Evolutionary conservation across 2,888 invertebrate genomes (phyloP), one percentile per base, ranked within the genome.

Genomic region (Amphipyra berbera): DNA sequence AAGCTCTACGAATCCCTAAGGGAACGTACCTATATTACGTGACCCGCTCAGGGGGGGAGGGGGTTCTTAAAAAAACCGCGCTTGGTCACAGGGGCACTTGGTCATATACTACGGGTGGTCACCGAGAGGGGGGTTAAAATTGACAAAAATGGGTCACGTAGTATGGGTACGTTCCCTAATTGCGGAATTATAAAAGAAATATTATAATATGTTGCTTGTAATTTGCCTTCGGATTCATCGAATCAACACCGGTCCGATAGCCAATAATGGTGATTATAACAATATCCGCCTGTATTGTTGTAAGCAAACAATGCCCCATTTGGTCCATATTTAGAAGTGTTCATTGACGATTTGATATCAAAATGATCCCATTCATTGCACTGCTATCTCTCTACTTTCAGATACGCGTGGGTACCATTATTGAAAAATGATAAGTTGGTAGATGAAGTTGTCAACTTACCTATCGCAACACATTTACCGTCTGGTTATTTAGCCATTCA

Each of bases 331-430:
- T 14, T 21, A 21, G 21, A 21, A 21, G 2, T 21, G 21, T 21
- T 21, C 21, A 21, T 21, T 21, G 21, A 21, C 3, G 21, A 21
- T 21, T 21, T 21, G 21, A 21, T 21, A 21, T 21, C 21, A 21
- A 21, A 21, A 21, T 21, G 21, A 21, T 21, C 21, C 2, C 21
- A 21, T 45, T 37, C 3, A 27, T 37, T 13, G 7, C n/a, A 38
- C 21, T 27, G 58, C 49, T 68, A 4, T 42, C 13, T 33, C 33
- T 49, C 48, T 60, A 14, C 48, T 87, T 84, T 21, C 72, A 95
- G 95, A 6, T 99, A 98, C 90, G 97, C 99, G 0, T 99, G 99
- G 99, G 92, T 98, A 65, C 98, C 99, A 0, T 93, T 99, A 44
- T 92, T 98, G 54, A 98, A 97, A 90, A 91, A 90, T 68, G 98